Conservation (phyloP, 2,888 invertebrate genomes). For the Ectobius pallidus region DNA sequence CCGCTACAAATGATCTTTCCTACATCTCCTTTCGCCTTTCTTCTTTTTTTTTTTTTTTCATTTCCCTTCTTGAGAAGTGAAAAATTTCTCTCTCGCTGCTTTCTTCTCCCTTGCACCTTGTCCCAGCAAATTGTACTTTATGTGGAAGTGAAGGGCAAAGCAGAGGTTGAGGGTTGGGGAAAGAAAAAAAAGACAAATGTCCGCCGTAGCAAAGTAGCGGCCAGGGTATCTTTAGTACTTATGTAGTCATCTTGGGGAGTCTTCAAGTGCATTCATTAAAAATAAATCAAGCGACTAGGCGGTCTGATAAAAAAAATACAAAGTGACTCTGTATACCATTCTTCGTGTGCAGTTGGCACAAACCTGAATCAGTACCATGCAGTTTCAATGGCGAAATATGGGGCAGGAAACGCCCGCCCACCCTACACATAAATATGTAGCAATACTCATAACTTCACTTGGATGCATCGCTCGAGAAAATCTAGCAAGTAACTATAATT, state of each 20-base stretch:
- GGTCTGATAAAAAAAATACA: not conserved
- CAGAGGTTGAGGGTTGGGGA: no score
- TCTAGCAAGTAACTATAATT: no score
- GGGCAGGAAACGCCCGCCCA: no score
- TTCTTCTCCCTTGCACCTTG: constrained; percentile 39
- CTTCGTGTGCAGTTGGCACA: not conserved
- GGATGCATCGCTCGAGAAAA: no score
- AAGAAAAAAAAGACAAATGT: constrained; percentile 14
- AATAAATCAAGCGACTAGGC: constrained; percentile 15
- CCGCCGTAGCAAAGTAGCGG: not conserved
- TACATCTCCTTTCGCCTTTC: not conserved
- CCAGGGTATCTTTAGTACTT: constrained; percentile 24
- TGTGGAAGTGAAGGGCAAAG: not conserved
- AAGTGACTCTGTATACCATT: not conserved
- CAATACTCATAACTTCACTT: no score
- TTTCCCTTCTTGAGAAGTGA: constrained; percentile 29
- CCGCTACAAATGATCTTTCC: constrained; percentile 32
- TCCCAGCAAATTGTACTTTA: constrained; percentile 26
- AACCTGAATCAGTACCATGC: not conserved
- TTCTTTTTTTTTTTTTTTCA: not conserved
- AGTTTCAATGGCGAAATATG: no score
- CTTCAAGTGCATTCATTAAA: constrained; percentile 27
- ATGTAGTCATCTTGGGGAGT: constrained; percentile 21
- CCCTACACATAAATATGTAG: no score
- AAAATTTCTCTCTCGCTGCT: constrained; percentile 7